phyloP scores from a whole-genome alignment of 2,797 vertebrate species.

The Lepus townsendii region DNA sequence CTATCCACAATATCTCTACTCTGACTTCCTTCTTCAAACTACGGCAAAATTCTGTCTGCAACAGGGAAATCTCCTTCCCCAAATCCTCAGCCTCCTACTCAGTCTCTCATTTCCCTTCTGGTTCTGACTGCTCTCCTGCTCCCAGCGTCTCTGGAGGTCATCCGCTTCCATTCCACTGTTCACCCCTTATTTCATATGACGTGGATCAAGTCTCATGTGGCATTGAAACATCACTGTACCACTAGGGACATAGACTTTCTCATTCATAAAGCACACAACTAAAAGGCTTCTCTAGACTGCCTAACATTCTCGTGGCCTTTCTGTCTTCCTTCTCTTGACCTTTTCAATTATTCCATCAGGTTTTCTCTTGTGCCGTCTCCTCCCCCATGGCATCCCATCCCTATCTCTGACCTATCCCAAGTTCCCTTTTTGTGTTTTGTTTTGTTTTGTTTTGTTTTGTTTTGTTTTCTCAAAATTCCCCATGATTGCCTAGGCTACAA shows the following conservation, averaged over 20 bases:
- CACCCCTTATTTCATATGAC: too few species aligned
- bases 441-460: too few species aligned
- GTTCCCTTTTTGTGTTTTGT: too few species aligned
- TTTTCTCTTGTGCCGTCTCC: too few species aligned
- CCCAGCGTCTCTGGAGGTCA: not conserved
- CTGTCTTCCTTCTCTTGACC: not conserved
- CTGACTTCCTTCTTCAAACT: slow-evolving; percentile 10
- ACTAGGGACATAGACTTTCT: not conserved
- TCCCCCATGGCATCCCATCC: too few species aligned
- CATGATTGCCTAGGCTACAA: too few species aligned
- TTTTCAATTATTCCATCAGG: not conserved
- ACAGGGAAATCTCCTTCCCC: not conserved
- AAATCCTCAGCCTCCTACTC: not conserved
- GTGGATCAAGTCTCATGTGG: not conserved
- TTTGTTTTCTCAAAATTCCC: too few species aligned
- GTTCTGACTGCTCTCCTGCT: not conserved
- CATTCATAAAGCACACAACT: not conserved
- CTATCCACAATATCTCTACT: not conserved
- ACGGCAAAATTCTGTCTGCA: not conserved
- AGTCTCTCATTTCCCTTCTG: not conserved
- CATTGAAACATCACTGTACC: not conserved
- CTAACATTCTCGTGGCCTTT: not conserved
- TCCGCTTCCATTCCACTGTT: not conserved
- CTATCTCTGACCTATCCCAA: too few species aligned
- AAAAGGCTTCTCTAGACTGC: not conserved